phyloP scores from a whole-genome alignment of 2,113 vertebrate genomes.

The Cyanistes caeruleus region DNA sequence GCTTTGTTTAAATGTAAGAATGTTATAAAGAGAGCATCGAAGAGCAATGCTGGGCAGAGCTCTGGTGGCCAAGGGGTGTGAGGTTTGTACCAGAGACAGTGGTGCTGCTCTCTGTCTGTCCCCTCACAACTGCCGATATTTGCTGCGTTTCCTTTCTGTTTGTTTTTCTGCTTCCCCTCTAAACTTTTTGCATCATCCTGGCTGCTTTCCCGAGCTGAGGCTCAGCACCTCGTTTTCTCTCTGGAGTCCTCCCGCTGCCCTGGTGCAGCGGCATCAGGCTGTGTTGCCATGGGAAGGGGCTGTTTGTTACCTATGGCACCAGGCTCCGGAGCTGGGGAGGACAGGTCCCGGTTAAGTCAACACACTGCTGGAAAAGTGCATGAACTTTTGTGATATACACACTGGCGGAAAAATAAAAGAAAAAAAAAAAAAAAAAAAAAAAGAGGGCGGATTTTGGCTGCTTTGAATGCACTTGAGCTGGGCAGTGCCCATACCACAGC shows the following conservation, averaged over 20 bases:
- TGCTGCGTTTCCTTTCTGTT: slow-evolving; percentile 64
- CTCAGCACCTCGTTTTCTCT: not conserved
- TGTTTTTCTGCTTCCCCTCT: slow-evolving; percentile 70
- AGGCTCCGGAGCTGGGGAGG: not conserved
- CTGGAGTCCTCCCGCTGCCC: slow-evolving; percentile 7
- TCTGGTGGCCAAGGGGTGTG: not conserved
- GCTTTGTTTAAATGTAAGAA: not conserved
- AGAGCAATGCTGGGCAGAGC: not conserved
- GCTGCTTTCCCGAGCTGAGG: slow-evolving; percentile 39
- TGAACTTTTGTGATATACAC: slow-evolving; percentile 62
- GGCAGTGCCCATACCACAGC: slow-evolving; percentile 68
- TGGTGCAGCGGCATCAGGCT: not conserved
- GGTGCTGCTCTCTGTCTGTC: not conserved
- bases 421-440: not conserved
- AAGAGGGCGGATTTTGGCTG: slow-evolving; percentile 43
- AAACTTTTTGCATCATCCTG: slow-evolving; percentile 74
- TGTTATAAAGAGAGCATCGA: slow-evolving; percentile 49
- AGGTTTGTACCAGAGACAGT: not conserved
- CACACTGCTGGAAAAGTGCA: not conserved
- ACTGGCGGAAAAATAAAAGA: not conserved
- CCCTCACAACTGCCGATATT: not conserved
- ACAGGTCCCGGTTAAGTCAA: slow-evolving; percentile 11
- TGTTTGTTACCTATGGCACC: slow-evolving; percentile 52
- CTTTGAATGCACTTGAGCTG: slow-evolving; percentile 44
- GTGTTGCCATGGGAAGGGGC: slow-evolving; percentile 63